Evolutionary conservation across 1,140 invertebrate species (phyloP).

Genomic region (Drosophila novamexicana): DNA sequence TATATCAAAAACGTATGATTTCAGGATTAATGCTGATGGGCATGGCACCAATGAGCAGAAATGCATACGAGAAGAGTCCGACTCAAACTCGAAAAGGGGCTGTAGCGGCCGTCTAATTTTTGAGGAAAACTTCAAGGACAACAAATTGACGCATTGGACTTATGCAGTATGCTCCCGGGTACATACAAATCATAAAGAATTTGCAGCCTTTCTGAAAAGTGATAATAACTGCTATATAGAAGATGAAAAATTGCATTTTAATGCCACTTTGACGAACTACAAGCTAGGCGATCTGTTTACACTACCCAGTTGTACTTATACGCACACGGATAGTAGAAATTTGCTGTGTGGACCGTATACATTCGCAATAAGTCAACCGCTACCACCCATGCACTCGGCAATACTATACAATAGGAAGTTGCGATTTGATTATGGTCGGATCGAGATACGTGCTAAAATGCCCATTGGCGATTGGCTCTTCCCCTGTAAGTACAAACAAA

Average conservation of each 20-base stretch:
- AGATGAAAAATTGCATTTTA: conserved; percentile 32
- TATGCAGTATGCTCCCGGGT: neutral
- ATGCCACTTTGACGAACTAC: neutral
- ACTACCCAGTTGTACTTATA: conserved; percentile 4
- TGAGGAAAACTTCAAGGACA: conserved; percentile 35
- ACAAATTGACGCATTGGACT: conserved; percentile 9
- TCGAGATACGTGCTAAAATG: conserved; percentile 31
- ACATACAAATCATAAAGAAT: conserved; percentile 2
- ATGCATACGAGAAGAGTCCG: neutral
- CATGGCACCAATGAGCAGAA: neutral
- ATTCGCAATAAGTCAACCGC: accelerated
- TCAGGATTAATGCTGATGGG: conserved; percentile 3
- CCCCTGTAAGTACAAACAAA: conserved; percentile 26
- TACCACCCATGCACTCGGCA: conserved; percentile 2
- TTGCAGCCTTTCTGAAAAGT: conserved; percentile 18
- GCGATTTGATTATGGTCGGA: conserved; percentile 22
- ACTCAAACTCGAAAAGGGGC: neutral
- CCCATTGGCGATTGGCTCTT: conserved; percentile 27
- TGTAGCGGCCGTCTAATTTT: conserved; percentile 30
- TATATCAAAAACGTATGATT: conserved; percentile 1
- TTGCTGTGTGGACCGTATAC: neutral
- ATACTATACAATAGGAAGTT: neutral
- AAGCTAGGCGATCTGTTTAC: neutral
- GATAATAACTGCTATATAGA: conserved; percentile 12
- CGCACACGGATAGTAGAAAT: neutral